Conservation (phyloP, 2,888 invertebrate species). For the Orthosia gothica region DNA sequence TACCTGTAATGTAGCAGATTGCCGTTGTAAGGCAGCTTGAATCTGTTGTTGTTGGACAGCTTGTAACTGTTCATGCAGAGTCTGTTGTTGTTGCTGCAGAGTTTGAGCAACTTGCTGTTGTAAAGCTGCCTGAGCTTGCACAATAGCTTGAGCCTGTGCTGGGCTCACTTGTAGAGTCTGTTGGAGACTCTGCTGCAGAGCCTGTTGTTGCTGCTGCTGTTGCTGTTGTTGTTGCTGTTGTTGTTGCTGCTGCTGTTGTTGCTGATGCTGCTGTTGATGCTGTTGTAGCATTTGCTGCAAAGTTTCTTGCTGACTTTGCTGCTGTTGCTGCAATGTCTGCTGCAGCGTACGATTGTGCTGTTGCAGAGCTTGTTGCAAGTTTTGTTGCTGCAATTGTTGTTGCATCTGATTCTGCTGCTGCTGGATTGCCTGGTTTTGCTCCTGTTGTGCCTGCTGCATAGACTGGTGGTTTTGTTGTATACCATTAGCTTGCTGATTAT, state of each 20-base stretch:
- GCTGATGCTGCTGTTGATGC: conserved; percentile 78
- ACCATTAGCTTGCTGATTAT: conserved; percentile 89
- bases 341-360: conserved; percentile 79
- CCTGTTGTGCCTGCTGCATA: conserved; percentile 82
- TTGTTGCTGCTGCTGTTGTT: conserved; percentile 76
- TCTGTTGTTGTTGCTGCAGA: conserved; percentile 88
- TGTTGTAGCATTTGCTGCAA: conserved; percentile 78
- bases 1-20: conserved; percentile 88
- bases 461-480: conserved; percentile 85
- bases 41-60: conserved; percentile 89
- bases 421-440: conserved; percentile 80
- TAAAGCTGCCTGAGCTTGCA: conserved; percentile 86
- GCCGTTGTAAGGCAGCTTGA: conserved; percentile 88
- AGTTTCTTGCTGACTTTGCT: conserved; percentile 76
- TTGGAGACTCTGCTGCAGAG: conserved; percentile 83
- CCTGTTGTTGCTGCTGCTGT: conserved; percentile 79
- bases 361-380: conserved; percentile 78
- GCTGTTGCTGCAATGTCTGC: conserved; percentile 80
- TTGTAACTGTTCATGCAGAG: conserved; percentile 87
- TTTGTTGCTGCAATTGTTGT: conserved; percentile 86
- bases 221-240: conserved; percentile 75
- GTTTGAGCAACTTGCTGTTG: conserved; percentile 89
- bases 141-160: conserved; percentile 88
- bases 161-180: conserved; percentile 87
- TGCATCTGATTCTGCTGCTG: conserved; percentile 84